Base-by-base conservation (phyloP, 2,797 vertebrate species). In the Sorex maritimensis region DNA sequence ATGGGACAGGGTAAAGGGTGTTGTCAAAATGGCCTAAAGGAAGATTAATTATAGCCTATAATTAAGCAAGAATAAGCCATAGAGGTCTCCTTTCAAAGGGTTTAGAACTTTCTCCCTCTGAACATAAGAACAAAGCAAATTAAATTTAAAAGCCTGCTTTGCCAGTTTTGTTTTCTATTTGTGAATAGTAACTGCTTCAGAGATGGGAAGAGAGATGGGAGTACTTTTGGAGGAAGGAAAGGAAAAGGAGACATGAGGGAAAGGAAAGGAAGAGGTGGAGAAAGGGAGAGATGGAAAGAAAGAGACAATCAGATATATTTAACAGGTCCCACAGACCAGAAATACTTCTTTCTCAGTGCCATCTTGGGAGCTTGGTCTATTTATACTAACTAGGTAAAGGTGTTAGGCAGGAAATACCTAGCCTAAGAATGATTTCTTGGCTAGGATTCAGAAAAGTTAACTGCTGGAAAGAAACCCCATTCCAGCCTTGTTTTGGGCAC, bases 61-160 rank as follows among this genome's bases (percentile, higher is more conserved):
- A 61, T 61, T 61, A 61, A 61, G 58, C 19, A 21, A 68, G 75
- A 26, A 17, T 38, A 52, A 26, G 24, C 61, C 61, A 34, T 0
- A 75, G 67, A 6, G 17, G 24, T 81, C 63, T 81, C 34, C 61
- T 78, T 90, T 34, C 30, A 79, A 68, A 79, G 92, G 49, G 55
- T 41, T 75, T 7, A 85, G 58, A 85, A 10, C 34, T 65, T 93
- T 94, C 83, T 78, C 68, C 69, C 81, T 87, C 65, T 88, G 28
- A 34, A 78, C 21, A 91, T 6, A 79, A 86, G 46, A 5, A 3
- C 11, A 81, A 13, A 34, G 4, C 44, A 81, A 78, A 84, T 41
- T 30, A 79, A 65, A 91, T 73, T 61, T 21, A 86, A 85, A 88
- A 90, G 34, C 1, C 52, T 81, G 73, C 30, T 77, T 30, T 81